phyloP scores from a whole-genome alignment of 2,888 invertebrate genomes.

The Pogonocherus hispidulus region DNA sequence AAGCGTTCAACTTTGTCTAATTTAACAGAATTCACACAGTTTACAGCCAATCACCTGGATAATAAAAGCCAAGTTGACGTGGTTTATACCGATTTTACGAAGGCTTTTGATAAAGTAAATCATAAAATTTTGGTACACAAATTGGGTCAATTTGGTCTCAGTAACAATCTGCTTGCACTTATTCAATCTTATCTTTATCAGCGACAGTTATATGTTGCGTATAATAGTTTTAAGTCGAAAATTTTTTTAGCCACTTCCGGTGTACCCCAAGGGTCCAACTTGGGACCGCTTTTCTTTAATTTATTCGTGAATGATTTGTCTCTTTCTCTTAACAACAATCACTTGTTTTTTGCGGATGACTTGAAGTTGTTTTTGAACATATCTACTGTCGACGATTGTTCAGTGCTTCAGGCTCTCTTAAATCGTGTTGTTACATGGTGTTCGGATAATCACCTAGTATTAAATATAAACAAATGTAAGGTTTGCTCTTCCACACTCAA shows the following conservation, averaged over 20 bases:
- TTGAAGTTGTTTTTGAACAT: background rate
- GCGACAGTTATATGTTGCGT: background rate
- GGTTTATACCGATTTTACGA: too few species aligned
- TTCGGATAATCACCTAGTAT: background rate
- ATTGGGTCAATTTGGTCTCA: too few species aligned
- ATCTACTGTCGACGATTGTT: background rate
- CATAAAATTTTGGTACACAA: too few species aligned
- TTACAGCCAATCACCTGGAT: background rate
- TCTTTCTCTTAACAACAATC: too few species aligned
- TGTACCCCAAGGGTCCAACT: background rate
- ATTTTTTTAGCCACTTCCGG: background rate
- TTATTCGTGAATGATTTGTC: background rate
- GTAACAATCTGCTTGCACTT: too few species aligned
- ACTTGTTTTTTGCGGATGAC: background rate
- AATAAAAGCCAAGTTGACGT: too few species aligned
- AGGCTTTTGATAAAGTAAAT: too few species aligned
- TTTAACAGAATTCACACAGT: background rate
- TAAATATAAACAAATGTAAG: constrained; percentile 17
- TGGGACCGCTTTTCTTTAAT: background rate
- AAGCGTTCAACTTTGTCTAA: background rate
- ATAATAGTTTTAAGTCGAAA: background rate
- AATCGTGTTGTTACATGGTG: too few species aligned
- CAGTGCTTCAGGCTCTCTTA: too few species aligned
- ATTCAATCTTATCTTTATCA: background rate
- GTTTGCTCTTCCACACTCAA: constrained; percentile 1